Base-by-base conservation (phyloP, 2,888 invertebrate species). In the Pandemis corylana region DNA sequence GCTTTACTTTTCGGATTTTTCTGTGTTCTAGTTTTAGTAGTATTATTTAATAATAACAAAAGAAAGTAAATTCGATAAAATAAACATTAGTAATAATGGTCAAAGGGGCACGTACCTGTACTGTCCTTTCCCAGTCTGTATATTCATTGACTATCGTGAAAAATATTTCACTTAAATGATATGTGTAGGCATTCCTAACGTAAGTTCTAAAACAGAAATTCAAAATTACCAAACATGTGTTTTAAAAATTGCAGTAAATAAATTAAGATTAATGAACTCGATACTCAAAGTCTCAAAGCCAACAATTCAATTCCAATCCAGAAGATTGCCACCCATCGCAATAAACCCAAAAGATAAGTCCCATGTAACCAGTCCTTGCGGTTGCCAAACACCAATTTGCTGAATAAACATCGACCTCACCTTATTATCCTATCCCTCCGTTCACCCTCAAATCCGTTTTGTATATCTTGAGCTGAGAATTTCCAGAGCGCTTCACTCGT, bases 81-180 rank as follows among this genome's bases (percentile, higher is more conserved):
- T 36, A 2, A 36, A 36, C 4, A 36, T 36, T 36, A 36, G 28
- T 36, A 20, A 12, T 46, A 36, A 53, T n/a, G 10, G 12, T 44
- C 28, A 36, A 36, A 36, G 28, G 28, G 28, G 68, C 51, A 76
- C 81, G 85, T 85, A 94, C 95, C 89, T 95, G 95, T 12, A 98
- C 97, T 53, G 98, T 98, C 81, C 98, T 95, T 84, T 98, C 98
- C 99, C 99, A 99, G 90, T 99, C 99, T 44, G 99, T 99, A 89
- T 99, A 99, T 87, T 99, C 99, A 87, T 99, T 99, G 78, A 98
- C 98, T 76, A 99, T 97, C 80, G 99, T 98, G 89, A 98, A 98
- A 94, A 98, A 98, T 88, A 99, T 99, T 94, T 99, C 99, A 86
- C 98, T 98, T 83, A 99, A 96, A 94, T 99, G 99, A 95, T 98